Evolutionary conservation across 2,797 vertebrate species (phyloP).

Genomic region (Falco concolor): DNA sequence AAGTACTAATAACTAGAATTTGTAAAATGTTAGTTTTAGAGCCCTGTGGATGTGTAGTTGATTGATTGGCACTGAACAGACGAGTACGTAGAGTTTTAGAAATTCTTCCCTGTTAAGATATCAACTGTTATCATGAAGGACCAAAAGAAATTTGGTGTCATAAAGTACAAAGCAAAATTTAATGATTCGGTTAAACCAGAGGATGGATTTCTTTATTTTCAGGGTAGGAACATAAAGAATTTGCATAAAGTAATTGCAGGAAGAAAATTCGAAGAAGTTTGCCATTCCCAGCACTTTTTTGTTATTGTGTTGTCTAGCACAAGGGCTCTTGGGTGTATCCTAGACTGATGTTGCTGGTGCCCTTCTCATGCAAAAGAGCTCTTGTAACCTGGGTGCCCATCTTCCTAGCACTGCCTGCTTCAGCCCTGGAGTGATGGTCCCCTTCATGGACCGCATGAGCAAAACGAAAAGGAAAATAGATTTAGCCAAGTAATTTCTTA

Average conservation of each 20-base stretch:
- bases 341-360: neutral
- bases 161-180: neutral
- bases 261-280: slow-evolving; percentile 38
- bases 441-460: neutral
- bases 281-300: neutral
- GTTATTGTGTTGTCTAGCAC: neutral
- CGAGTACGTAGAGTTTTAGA: neutral
- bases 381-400: neutral
- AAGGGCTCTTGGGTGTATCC: neutral
- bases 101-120: neutral
- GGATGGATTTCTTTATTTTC: neutral
- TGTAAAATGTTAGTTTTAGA: slow-evolving; percentile 37
- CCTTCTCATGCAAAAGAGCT: neutral
- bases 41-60: slow-evolving; percentile 26
- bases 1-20: slow-evolving; percentile 38
- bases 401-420: neutral
- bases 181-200: neutral
- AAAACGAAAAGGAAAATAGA: neutral
- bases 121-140: neutral
- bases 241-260: slow-evolving; percentile 36
- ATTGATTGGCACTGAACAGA: slow-evolving; percentile 16
- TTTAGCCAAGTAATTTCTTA: neutral
- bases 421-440: neutral
- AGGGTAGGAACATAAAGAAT: neutral
- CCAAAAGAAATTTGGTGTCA: neutral